phyloP scores from a whole-genome alignment of 2,797 vertebrate genomes.

The Lycodopsis pacificus region DNA sequence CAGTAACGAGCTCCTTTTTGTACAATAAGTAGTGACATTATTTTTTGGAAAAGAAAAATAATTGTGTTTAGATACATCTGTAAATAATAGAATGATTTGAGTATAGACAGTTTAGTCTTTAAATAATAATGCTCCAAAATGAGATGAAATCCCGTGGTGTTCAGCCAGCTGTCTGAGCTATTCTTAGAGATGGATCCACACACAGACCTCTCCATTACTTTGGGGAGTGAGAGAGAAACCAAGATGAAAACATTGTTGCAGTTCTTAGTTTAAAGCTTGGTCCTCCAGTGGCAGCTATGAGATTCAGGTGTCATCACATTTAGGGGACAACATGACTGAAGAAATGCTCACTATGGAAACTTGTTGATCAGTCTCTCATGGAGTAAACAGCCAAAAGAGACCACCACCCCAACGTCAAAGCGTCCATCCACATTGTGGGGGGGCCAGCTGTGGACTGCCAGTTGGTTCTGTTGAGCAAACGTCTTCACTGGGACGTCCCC shows the following conservation, averaged over 20 bases:
- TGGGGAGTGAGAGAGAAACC: not conserved
- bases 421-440: conserved; percentile 72
- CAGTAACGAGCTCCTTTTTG: not conserved
- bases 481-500: conserved; percentile 85
- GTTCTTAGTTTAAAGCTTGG: too few species aligned
- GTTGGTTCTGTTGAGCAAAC: conserved; percentile 84
- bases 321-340: not conserved
- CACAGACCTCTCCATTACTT: not conserved
- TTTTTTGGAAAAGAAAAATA: not conserved
- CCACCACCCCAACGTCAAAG: conserved; percentile 94
- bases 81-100: too few species aligned
- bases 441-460: conserved; percentile 90
- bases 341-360: conserved; percentile 90
- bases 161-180: too few species aligned
- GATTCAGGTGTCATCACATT: too few species aligned
- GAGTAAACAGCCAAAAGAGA: conserved; percentile 94
- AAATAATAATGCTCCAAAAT: too few species aligned
- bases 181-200: not conserved
- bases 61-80: too few species aligned
- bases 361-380: conserved; percentile 88
- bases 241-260: too few species aligned
- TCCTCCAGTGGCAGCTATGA: too few species aligned
- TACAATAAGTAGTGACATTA: not conserved
- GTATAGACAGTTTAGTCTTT: too few species aligned
- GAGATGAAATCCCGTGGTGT: too few species aligned